phyloP scores from a whole-genome alignment of 2,888 invertebrate species.

The Eristalis tenax region DNA sequence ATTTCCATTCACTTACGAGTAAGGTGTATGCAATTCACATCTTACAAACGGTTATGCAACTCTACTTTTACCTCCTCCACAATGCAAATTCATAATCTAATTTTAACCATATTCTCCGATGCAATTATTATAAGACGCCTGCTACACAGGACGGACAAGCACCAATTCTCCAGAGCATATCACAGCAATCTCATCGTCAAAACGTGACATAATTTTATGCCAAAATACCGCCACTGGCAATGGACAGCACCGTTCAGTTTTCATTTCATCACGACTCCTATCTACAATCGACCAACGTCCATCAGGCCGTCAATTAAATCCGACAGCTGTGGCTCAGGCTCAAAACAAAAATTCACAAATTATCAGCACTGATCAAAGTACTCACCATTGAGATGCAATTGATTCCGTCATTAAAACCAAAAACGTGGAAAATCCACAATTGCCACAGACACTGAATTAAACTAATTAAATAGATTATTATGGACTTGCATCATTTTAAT shows the following conservation, averaged over 20 bases:
- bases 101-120: neutral
- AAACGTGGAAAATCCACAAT: constrained; percentile 31
- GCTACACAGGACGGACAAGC: neutral
- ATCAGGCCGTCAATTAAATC: constrained; percentile 60
- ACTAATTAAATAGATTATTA: constrained; percentile 63
- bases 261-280: constrained; percentile 53
- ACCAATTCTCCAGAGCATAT: constrained; percentile 3
- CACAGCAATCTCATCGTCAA: constrained; percentile 16
- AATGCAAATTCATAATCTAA: constrained; percentile 16
- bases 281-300: constrained; percentile 33
- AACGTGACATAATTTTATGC: constrained; percentile 39
- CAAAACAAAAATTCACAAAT: constrained; percentile 16
- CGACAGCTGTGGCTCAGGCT: constrained; percentile 52
- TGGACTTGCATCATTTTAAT: constrained; percentile 20
- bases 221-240: constrained; percentile 24
- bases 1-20: neutral
- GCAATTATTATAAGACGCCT: neutral
- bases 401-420: constrained; percentile 49
- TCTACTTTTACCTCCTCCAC: neutral
- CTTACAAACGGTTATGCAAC: neutral
- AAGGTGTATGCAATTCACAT: neutral
- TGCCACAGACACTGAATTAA: constrained; percentile 42
- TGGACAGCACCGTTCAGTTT: constrained; percentile 10
- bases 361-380: neutral
- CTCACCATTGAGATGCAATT: neutral